Evolutionary conservation across 2,888 invertebrate species (phyloP).

Genomic region (Pyrgus malvae): DNA sequence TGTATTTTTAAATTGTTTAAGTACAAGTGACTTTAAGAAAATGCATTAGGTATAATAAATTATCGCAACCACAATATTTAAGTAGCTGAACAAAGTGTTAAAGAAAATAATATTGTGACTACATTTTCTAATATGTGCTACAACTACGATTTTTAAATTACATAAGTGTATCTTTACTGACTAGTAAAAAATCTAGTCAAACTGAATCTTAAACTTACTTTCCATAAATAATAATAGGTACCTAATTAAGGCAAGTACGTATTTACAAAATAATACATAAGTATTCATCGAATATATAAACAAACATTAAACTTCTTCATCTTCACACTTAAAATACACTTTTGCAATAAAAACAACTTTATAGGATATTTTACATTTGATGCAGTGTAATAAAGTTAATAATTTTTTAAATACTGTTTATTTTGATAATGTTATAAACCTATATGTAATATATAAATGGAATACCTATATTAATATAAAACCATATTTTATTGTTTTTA

Average conservation of each 20-base stretch:
- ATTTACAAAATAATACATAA: conserved; percentile 70
- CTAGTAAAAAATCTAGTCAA: conserved; percentile 77
- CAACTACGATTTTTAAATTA: conserved; percentile 12
- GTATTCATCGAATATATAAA: conserved; percentile 61
- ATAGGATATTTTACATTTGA: conserved; percentile 23
- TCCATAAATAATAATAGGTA: conserved; percentile 59
- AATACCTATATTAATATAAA: too few relatives aligned
- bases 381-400: background rate
- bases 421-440: too few relatives aligned
- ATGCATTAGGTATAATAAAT: background rate
- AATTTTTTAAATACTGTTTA: background rate
- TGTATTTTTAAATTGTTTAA: background rate
- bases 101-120: conserved; percentile 23
- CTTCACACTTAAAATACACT: conserved; percentile 62
- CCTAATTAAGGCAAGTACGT: conserved; percentile 58
- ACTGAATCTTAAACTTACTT: conserved; percentile 47
- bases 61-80: conserved; percentile 7
- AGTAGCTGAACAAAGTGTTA: conserved; percentile 21
- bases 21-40: conserved; percentile 11
- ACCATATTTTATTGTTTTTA: background rate
- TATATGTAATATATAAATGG: background rate
- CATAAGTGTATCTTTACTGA: conserved; percentile 51
- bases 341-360: conserved; percentile 51
- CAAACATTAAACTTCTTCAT: conserved; percentile 50
- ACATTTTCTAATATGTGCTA: conserved; percentile 10